These are phyloP conservation scores for Aradophagus sp. DNA, from an alignment of 1,140 invertebrate species.

Conservation along the genomic window DNA sequence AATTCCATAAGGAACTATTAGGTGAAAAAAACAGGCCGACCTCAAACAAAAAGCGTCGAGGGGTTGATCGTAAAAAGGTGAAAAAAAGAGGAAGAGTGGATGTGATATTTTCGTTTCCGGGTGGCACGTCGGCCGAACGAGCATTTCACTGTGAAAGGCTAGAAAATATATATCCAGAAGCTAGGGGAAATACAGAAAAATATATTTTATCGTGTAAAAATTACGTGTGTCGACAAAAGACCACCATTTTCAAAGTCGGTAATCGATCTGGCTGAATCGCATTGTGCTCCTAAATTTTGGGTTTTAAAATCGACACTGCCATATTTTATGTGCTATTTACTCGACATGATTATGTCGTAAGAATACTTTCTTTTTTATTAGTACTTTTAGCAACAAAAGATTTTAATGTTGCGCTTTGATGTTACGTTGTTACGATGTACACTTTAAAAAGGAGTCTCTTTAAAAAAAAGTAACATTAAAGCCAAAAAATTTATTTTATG, in stretches of 20 bases:
- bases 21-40: constrained; percentile 59
- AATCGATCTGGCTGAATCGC: constrained; percentile 49
- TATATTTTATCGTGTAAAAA: constrained; percentile 54
- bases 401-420: too few species aligned
- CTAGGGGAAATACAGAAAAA: constrained; percentile 38
- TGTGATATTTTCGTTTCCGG: constrained; percentile 67
- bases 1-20: constrained; percentile 68
- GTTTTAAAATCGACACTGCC: constrained; percentile 32
- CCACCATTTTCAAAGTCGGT: constrained; percentile 36
- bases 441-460: too few species aligned
- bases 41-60: constrained; percentile 64
- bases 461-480: too few species aligned
- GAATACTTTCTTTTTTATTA: constrained; percentile 5
- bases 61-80: constrained; percentile 58
- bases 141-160: constrained; percentile 47
- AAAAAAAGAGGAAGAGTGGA: constrained; percentile 61
- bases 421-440: too few species aligned
- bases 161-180: constrained; percentile 42
- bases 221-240: constrained; percentile 54
- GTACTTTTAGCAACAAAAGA: too few species aligned
- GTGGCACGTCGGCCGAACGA: constrained; percentile 53
- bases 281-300: constrained; percentile 48
- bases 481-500: too few species aligned
- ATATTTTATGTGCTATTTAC: constrained; percentile 42
- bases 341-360: constrained; percentile 37